phyloP scores from a whole-genome alignment of 2,888 invertebrate species.

The Eumacrocentrus americanus region DNA sequence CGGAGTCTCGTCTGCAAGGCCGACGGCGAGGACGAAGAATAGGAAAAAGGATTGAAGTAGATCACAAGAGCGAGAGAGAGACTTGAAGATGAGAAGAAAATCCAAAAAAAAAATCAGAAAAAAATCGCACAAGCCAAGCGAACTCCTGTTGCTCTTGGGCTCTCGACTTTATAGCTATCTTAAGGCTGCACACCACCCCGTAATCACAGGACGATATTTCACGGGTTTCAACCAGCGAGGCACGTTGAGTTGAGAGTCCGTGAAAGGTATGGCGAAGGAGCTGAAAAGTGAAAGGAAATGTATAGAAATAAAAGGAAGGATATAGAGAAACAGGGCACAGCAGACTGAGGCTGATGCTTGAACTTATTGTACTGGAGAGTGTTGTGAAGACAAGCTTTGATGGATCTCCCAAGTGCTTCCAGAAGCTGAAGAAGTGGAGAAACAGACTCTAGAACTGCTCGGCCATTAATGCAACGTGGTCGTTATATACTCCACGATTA shows the following conservation, averaged over 20 bases:
- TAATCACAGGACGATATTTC: constrained; percentile 47
- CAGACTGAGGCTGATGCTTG: not conserved
- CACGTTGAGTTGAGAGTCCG: not conserved
- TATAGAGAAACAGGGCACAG: too few species aligned
- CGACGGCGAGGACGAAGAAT: not conserved
- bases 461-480: constrained; percentile 38
- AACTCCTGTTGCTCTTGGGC: constrained; percentile 23
- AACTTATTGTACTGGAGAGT: not conserved
- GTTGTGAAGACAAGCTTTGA: constrained; percentile 3
- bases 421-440: constrained; percentile 16
- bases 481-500: constrained; percentile 45
- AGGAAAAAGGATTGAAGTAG: constrained; percentile 1
- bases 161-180: constrained; percentile 40
- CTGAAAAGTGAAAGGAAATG: not conserved
- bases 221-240: constrained; percentile 39
- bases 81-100: constrained; percentile 2
- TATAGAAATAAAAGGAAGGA: not conserved
- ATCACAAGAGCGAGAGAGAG: not conserved
- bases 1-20: too few species aligned
- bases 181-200: constrained; percentile 33
- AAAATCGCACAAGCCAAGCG: constrained; percentile 10
- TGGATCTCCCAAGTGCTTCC: not conserved
- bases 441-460: constrained; percentile 20
- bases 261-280: not conserved
- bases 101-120: constrained; percentile 10